Percentiles rank a stretch among this genome's conserved stretches.
Conservation (phyloP, 2,113 vertebrate species). For the Asarcornis scutulata region DNA sequence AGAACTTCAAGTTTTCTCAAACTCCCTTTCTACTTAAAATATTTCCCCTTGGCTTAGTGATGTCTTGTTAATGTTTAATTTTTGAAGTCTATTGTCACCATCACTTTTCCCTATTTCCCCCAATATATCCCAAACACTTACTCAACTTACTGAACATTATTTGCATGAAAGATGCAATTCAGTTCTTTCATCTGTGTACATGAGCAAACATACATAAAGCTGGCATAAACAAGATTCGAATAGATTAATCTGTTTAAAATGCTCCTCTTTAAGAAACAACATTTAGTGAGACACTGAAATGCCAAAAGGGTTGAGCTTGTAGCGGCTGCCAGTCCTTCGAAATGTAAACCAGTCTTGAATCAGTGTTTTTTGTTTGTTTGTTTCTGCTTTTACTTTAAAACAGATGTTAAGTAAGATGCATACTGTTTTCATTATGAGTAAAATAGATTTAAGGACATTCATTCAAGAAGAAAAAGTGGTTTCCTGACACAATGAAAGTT, state of each 20-base stretch:
- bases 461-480: neutral
- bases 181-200: neutral
- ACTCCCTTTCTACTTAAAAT: neutral
- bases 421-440: neutral
- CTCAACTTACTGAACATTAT: neutral
- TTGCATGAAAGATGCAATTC: neutral
- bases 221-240: neutral
- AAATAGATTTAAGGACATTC: neutral
- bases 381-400: neutral
- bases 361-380: too few species aligned
- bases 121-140: neutral
- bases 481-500: neutral
- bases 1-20: neutral
- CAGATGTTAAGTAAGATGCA: neutral
- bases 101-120: neutral
- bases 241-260: neutral
- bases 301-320: neutral
- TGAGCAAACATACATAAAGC: neutral
- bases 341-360: neutral
- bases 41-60: neutral
- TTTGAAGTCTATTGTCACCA: neutral
- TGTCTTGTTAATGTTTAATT: slow-evolving; percentile 18
- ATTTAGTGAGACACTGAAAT: neutral
- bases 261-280: neutral
- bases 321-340: neutral